A percentile compares a stretch with the other conserved stretches of the same genome.
phyloP scores from a whole-genome alignment of 2,113 vertebrate species.

The Diphyllodes magnificus region DNA sequence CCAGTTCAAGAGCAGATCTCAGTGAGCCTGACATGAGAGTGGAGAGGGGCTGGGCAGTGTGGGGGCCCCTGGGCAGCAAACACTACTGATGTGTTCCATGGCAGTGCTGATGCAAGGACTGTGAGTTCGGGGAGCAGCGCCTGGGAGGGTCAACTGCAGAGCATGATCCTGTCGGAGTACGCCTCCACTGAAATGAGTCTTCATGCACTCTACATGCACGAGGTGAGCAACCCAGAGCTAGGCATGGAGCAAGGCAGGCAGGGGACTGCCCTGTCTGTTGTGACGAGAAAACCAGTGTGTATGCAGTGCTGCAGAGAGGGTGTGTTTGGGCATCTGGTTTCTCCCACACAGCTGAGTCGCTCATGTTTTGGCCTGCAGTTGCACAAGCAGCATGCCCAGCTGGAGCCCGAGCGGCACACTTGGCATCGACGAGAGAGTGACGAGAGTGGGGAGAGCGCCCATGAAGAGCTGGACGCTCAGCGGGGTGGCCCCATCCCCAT shows the following conservation, averaged over 20 bases:
- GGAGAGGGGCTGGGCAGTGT: neutral
- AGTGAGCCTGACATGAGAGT: neutral
- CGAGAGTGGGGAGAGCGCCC: conserved; percentile 89
- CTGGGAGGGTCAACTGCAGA: conserved; percentile 94
- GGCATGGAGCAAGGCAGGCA: neutral
- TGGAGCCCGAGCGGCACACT: conserved; percentile 86
- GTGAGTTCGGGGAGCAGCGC: conserved; percentile 93
- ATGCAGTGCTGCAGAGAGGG: neutral
- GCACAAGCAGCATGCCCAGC: conserved; percentile 91
- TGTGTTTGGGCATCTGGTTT: neutral
- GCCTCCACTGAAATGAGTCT: conserved; percentile 98
- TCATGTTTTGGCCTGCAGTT: conserved; percentile 64
- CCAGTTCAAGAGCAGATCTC: neutral
- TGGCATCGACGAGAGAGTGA: conserved; percentile 97
- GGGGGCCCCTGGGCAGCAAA: neutral
- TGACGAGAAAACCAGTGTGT: neutral
- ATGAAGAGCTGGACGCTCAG: conserved; percentile 74
- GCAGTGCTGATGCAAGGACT: conserved; percentile 86
- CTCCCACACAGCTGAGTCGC: neutral
- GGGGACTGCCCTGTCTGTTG: neutral
- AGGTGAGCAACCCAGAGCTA: conserved; percentile 74
- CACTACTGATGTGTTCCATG: neutral
- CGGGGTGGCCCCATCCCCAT: conserved; percentile 63
- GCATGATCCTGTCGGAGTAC: conserved; percentile 91
- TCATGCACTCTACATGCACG: conserved; percentile 95